Conservation (phyloP, 2,797 vertebrate genomes). For the Cyprinodon diabolis region DNA sequence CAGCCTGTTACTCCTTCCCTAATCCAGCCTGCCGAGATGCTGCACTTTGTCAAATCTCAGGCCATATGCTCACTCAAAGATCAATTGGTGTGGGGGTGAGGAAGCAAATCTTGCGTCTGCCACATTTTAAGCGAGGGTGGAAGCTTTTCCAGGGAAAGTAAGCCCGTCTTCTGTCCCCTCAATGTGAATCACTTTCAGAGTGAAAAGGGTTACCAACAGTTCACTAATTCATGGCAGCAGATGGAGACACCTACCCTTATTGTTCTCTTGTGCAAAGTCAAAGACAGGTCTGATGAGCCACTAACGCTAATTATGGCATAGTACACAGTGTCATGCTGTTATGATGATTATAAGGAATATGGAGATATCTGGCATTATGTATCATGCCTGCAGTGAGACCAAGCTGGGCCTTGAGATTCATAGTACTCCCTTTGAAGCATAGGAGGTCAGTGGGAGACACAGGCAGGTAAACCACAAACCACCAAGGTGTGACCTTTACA, state of each 20-base stretch:
- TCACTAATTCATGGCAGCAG: conserved; percentile 63
- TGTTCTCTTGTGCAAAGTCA: conserved; percentile 71
- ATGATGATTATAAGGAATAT: conserved; percentile 62
- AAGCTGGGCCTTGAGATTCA: conserved; percentile 50
- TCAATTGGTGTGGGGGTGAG: conserved; percentile 63
- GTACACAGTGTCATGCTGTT: conserved; percentile 51
- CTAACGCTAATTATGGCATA: conserved; percentile 59
- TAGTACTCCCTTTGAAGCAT: conserved; percentile 38
- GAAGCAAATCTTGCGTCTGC: conserved; percentile 58
- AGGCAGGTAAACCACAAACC: conserved; percentile 45
- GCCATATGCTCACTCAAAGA: conserved; percentile 78
- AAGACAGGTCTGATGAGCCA: conserved; percentile 62
- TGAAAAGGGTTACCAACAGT: conserved; percentile 45
- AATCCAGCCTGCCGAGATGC: conserved; percentile 77
- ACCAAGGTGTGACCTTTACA: conserved; percentile 67
- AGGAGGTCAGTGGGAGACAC: conserved; percentile 46
- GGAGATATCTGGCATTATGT: conserved; percentile 71
- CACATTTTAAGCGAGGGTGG: conserved; percentile 58
- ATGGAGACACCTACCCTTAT: conserved; percentile 75
- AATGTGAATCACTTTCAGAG: conserved; percentile 37
- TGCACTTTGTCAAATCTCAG: conserved; percentile 66
- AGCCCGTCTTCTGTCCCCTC: conserved; percentile 29
- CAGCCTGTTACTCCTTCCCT: conserved; percentile 76
- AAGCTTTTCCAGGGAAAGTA: conserved; percentile 46
- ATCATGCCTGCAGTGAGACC: conserved; percentile 61